Evolutionary conservation across 2,113 vertebrate species (phyloP), one percentile per base, ranked within the genome.

Genomic region (Osmerus eperlanus): DNA sequence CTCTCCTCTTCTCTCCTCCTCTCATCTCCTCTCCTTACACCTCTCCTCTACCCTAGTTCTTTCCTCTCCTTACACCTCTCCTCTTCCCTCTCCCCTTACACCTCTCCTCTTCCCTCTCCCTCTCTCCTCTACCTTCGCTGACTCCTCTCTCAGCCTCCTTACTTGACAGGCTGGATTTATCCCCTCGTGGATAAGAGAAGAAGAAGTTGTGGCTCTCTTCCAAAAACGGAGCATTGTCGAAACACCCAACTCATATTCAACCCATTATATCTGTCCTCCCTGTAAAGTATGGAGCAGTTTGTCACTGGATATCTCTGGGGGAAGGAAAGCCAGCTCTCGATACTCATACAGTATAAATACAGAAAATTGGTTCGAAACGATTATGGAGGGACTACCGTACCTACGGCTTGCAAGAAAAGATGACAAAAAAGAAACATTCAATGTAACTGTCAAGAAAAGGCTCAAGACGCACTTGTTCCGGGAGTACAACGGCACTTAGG

Each of bases 161-260:
- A 84, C 85, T 82, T 84, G 74, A 83, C 81, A 80, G 78, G 64
- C 6, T 36, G 18, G 67, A 78, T 83, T 70, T 74, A 70, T 77
- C 71, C 72, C 81, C 72, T 81, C 68, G 62, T 81, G 81, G 77
- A 85, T 72, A 72, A 73, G 53, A 51, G 65, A 72, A 51, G 65
- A 72, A 63, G 0, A 36, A 81, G 62, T 29, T 25, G 67, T 86
- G 84, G 84, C 83, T 74, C 66, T 56, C 64, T 65, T 73, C 75
- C 83, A 87, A 73, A 65, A 41, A 68, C 25, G 60, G 25, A 81
- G 77, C 74, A 65, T 82, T 83, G 84, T 68, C 70, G 54, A 76
- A 70, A 73, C 76, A 83, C 80, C 85, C 78, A 74, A 81, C 65
- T 84, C 78, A 23, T 77, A 75, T 72, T 73, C 51, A 78, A 67